Conservation (phyloP, 2,888 invertebrate species). For the Campaea margaritaria region DNA sequence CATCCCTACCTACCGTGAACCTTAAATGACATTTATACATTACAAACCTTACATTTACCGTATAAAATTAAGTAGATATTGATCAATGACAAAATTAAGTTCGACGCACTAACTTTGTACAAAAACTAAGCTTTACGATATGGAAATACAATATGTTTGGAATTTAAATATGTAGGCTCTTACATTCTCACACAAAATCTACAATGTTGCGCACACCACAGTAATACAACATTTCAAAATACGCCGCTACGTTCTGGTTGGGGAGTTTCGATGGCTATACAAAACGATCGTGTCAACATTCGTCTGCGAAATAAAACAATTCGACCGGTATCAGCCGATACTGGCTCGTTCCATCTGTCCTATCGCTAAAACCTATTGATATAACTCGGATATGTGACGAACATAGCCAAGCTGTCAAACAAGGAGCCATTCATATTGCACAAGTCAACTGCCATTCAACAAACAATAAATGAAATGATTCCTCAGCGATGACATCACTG, state of each 20-base stretch:
- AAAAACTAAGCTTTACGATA: slow-evolving; percentile 57
- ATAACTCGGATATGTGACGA: slow-evolving; percentile 47
- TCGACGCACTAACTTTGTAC: slow-evolving; percentile 25
- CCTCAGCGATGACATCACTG: neutral
- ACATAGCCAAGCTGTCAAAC: slow-evolving; percentile 24
- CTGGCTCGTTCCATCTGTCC: neutral
- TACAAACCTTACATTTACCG: slow-evolving; percentile 32
- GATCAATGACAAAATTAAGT: slow-evolving; percentile 22
- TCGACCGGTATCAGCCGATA: neutral
- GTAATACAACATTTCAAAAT: neutral
- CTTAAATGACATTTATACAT: slow-evolving; percentile 2
- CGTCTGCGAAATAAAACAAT: neutral
- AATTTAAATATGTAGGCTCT: slow-evolving; percentile 45
- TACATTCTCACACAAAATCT: neutral
- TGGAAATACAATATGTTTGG: slow-evolving; percentile 69
- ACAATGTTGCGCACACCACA: neutral
- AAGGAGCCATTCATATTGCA: slow-evolving; percentile 6
- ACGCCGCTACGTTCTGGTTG: neutral
- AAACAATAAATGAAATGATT: slow-evolving; percentile 1
- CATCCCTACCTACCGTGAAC: slow-evolving; percentile 5
- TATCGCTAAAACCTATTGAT: slow-evolving; percentile 31
- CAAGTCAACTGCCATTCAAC: neutral
- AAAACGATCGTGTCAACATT: neutral
- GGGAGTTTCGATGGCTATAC: neutral
- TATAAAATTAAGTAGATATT: slow-evolving; percentile 23